Percentiles rank a stretch among this genome's conserved stretches.
Evolutionary conservation across 53 echinoderm and acorn worm species (phyloP).

Genomic region (Holothuria leucospilota): DNA sequence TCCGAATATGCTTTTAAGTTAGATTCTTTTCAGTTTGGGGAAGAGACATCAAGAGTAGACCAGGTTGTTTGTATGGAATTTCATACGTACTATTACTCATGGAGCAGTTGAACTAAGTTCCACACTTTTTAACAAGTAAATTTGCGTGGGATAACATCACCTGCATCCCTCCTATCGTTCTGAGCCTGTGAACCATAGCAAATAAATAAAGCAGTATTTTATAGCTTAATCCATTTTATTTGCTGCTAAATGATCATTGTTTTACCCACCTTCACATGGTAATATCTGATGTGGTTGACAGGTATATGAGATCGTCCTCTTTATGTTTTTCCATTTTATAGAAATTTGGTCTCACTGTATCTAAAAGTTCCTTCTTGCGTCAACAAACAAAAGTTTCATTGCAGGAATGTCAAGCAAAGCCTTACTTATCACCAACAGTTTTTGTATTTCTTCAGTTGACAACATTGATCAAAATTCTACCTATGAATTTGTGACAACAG

Average conservation of each 20-base stretch:
- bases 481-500: no score
- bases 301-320: conserved; percentile 5
- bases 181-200: conserved; percentile 3
- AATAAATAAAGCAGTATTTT: not conserved
- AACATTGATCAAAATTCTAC: no score
- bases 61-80: conserved; percentile 11
- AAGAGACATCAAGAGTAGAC: conserved; percentile 6
- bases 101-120: not conserved
- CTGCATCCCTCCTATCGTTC: no score
- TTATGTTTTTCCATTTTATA: not conserved
- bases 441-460: no score
- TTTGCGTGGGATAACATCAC: conserved; percentile 18
- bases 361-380: not conserved
- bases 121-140: not conserved
- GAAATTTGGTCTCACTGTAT: no score
- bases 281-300: conserved; percentile 10
- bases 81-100: conserved; percentile 10
- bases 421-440: no score
- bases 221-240: conserved; percentile 10
- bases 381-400: conserved; percentile 19
- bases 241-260: not conserved
- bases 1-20: not conserved
- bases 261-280: conserved; percentile 16
- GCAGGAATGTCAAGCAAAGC: no score
- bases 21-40: not conserved